Percentiles rank a stretch among this genome's conserved stretches.
Evolutionary conservation across 2,797 vertebrate species (phyloP).

Genomic region (Malurus leucopterus): DNA sequence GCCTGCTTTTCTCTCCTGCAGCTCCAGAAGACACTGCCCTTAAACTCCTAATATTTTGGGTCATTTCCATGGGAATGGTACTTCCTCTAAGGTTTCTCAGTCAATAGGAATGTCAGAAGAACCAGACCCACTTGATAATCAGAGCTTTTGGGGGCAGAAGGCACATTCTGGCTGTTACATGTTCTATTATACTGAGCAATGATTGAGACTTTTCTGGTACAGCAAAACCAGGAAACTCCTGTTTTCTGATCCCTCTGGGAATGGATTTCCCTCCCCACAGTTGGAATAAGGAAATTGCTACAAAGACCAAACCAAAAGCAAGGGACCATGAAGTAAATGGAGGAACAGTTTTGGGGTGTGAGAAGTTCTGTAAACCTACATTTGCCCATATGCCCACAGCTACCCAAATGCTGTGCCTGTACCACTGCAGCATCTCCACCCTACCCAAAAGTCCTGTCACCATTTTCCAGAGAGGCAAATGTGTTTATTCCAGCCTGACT

Average conservation of each 20-base stretch:
- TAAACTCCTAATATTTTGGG: not conserved
- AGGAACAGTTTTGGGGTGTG: not conserved
- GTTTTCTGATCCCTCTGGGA: not conserved
- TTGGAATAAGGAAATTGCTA: not conserved
- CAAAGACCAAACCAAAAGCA: not conserved
- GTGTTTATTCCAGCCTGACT: not conserved
- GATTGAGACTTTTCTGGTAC: not conserved
- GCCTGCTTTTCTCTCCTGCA: not conserved
- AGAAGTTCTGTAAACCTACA: not conserved
- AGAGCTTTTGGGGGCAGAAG: not conserved
- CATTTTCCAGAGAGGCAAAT: not conserved
- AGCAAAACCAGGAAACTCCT: not conserved
- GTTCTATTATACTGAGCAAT: fast-evolving
- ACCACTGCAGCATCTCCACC: not conserved
- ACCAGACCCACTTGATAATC: not conserved
- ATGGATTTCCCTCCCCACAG: not conserved
- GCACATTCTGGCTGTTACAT: not conserved
- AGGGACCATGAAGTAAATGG: not conserved
- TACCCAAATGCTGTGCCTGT: not conserved
- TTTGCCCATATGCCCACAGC: not conserved
- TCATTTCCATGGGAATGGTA: not conserved
- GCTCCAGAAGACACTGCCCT: not conserved
- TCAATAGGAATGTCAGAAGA: not conserved
- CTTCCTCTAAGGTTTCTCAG: not conserved
- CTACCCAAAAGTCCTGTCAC: not conserved